These are phyloP conservation scores for Apoda limacodes DNA, from an alignment of 2,888 invertebrate species.

Conservation along the genomic window DNA sequence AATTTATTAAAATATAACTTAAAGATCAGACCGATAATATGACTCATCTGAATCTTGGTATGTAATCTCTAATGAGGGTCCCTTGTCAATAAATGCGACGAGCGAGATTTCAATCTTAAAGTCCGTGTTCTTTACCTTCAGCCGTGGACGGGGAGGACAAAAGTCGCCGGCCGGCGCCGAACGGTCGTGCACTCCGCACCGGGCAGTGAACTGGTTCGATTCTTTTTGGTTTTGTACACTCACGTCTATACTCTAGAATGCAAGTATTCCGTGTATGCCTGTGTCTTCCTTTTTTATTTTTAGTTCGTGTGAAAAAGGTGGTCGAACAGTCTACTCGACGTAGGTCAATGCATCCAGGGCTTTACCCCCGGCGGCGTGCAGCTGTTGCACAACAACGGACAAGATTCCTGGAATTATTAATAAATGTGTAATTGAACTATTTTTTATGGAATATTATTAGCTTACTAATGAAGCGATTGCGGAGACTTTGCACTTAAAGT, in stretches of 20 bases:
- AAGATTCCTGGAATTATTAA: too few species aligned
- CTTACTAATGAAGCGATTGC: too few species aligned
- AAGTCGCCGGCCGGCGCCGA: slow-evolving; percentile 31
- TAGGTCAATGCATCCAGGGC: slow-evolving; percentile 58
- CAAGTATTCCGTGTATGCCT: slow-evolving; percentile 42
- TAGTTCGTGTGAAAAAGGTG: slow-evolving; percentile 53
- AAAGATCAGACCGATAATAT: too few species aligned
- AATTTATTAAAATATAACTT: too few species aligned
- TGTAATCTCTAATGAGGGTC: slow-evolving; percentile 39
- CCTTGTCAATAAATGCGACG: slow-evolving; percentile 36
- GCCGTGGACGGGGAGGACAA: slow-evolving; percentile 27
- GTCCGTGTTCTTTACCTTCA: slow-evolving; percentile 36
- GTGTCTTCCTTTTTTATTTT: slow-evolving; percentile 52
- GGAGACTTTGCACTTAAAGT: too few species aligned
- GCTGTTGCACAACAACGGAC: slow-evolving; percentile 63
- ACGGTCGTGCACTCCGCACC: slow-evolving; percentile 28
- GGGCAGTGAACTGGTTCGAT: slow-evolving; percentile 51
- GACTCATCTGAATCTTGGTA: too few species aligned
- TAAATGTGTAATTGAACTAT: too few species aligned
- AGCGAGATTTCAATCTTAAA: slow-evolving; percentile 31
- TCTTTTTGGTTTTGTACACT: slow-evolving; percentile 38
- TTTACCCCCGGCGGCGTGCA: slow-evolving; percentile 50
- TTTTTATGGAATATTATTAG: too few species aligned
- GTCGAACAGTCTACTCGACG: slow-evolving; percentile 40
- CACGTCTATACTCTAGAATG: slow-evolving; percentile 38